Evolutionary conservation across 30 jellyfish, hydroid and myxozoan species (phyloP).

Genomic region (Aurelia coerulea): DNA sequence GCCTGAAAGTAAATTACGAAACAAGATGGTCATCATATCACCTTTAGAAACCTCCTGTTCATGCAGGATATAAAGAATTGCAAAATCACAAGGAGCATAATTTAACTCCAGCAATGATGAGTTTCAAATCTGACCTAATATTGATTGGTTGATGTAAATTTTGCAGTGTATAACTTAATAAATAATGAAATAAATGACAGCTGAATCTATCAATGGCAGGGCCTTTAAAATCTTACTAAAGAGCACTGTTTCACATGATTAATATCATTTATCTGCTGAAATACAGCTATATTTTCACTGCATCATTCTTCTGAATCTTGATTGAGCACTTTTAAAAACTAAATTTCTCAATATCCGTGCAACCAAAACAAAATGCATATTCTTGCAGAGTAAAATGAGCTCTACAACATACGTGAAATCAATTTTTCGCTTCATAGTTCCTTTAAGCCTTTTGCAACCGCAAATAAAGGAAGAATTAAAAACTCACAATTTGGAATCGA

Average conservation of each 20-base stretch:
- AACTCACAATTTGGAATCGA: slow-evolving; percentile 90
- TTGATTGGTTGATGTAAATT: neutral
- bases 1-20: slow-evolving; percentile 34
- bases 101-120: too few relatives aligned
- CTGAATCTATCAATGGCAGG: neutral
- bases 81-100: neutral
- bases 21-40: neutral
- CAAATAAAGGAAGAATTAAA: neutral
- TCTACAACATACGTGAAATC: too few relatives aligned
- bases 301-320: too few relatives aligned
- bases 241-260: neutral
- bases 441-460: neutral
- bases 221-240: too few relatives aligned
- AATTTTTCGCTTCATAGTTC: too few relatives aligned
- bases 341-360: too few relatives aligned
- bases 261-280: neutral
- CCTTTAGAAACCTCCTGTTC: neutral
- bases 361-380: too few relatives aligned
- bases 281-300: neutral
- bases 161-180: neutral
- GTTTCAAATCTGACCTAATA: too few relatives aligned
- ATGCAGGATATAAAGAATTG: neutral
- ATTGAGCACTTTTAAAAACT: too few relatives aligned
- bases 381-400: too few relatives aligned
- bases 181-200: neutral